phyloP scores from a whole-genome alignment of 2,888 invertebrate species.

The Halictus ligatus region DNA sequence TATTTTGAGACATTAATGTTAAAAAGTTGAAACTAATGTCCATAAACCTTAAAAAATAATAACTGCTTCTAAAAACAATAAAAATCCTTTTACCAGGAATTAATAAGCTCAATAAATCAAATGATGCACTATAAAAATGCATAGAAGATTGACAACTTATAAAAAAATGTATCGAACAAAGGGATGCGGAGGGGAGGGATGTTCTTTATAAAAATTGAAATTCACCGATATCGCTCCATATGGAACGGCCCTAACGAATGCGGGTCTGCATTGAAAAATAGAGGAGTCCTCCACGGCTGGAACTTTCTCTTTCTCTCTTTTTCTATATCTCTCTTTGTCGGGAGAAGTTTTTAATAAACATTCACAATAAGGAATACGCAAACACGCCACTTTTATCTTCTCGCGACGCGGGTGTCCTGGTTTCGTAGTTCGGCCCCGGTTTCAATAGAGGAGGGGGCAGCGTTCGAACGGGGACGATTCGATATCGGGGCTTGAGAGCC shows the following conservation, averaged over 20 bases:
- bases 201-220: background rate
- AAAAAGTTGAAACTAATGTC: no score
- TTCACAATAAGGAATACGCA: conserved; percentile 6
- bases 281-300: background rate
- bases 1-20: no score
- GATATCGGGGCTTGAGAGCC: background rate
- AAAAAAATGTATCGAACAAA: background rate
- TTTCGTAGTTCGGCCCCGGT: background rate
- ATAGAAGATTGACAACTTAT: background rate
- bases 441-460: background rate
- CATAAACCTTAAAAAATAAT: background rate
- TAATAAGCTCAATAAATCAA: background rate
- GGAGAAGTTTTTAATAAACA: background rate
- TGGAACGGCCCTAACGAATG: background rate
- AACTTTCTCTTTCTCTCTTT: background rate
- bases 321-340: background rate
- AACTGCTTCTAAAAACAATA: background rate
- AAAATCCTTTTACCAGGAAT: background rate
- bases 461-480: conserved; percentile 2
- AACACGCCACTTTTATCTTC: conserved; percentile 2
- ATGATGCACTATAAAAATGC: background rate
- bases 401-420: background rate
- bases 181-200: background rate
- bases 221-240: background rate
- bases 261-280: background rate